Conservation (phyloP, 1,140 invertebrate genomes). For the Drosophila parvula region DNA sequence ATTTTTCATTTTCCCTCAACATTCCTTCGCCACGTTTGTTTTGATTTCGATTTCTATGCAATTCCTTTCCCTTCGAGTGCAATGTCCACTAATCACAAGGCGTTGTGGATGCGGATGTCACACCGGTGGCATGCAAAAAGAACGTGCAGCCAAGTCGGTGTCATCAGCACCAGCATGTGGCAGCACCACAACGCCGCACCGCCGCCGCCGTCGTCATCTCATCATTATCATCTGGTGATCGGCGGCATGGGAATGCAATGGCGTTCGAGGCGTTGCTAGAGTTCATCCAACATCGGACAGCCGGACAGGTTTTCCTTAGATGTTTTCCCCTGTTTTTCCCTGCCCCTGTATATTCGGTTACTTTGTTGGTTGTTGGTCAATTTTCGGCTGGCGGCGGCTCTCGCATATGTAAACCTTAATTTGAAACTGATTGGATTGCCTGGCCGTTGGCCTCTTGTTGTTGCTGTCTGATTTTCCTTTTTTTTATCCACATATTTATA, state of each 20-base stretch:
- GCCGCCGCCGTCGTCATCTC: slow-evolving; percentile 18
- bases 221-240: slow-evolving; percentile 37
- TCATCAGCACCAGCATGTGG: slow-evolving; percentile 16
- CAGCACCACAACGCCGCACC: slow-evolving; percentile 12
- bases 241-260: slow-evolving; percentile 63
- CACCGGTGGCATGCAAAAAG: slow-evolving; percentile 67
- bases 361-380: slow-evolving; percentile 71
- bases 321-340: slow-evolving; percentile 16
- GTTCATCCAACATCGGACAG: slow-evolving; percentile 53
- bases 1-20: slow-evolving; percentile 1
- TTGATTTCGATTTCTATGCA: slow-evolving; percentile 70
- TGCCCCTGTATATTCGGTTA: slow-evolving; percentile 36
- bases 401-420: slow-evolving; percentile 79
- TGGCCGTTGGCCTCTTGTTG: slow-evolving; percentile 59
- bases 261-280: slow-evolving; percentile 59
- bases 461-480: slow-evolving; percentile 33
- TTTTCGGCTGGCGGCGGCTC: slow-evolving; percentile 44
- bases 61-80: slow-evolving; percentile 57
- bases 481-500: slow-evolving; percentile 15
- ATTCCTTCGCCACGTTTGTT: slow-evolving; percentile 50
- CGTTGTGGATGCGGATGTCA: slow-evolving; percentile 54
- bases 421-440: slow-evolving; percentile 80
- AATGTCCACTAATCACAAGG: slow-evolving; percentile 71
- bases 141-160: slow-evolving; percentile 55
- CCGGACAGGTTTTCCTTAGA: slow-evolving; percentile 57